phyloP scores from a whole-genome alignment of 2,113 vertebrate genomes.

The Coreoperca whiteheadi region DNA sequence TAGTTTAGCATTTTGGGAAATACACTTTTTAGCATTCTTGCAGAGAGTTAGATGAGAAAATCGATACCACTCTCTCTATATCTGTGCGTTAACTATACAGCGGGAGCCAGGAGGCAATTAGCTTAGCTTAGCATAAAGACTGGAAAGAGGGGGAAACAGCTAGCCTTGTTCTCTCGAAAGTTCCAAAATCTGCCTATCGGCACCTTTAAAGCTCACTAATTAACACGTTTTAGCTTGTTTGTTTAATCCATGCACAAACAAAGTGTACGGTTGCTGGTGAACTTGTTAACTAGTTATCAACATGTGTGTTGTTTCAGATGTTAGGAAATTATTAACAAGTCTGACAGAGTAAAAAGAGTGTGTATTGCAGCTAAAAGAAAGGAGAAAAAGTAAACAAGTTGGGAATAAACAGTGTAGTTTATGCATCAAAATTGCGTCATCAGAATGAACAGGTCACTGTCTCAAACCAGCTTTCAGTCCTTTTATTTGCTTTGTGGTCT shows the following conservation, averaged over 20 bases:
- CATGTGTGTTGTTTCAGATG: background rate
- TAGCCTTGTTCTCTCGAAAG: background rate
- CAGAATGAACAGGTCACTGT: background rate
- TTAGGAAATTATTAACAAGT: background rate
- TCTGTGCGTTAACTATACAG: background rate
- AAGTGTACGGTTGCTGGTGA: background rate
- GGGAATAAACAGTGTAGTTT: background rate
- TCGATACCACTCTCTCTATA: background rate
- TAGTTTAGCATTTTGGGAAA: background rate
- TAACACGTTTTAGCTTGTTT: too few relatives aligned
- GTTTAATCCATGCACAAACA: background rate
- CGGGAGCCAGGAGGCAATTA: background rate
- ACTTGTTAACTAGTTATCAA: background rate
- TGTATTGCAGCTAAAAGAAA: background rate
- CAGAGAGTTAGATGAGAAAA: background rate
- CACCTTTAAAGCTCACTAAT: too few relatives aligned
- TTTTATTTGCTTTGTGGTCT: conserved; percentile 37
- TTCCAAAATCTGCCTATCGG: background rate
- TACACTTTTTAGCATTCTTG: background rate
- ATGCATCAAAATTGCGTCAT: background rate
- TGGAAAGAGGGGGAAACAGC: background rate
- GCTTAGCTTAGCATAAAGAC: conserved; percentile 1
- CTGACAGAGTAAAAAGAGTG: background rate
- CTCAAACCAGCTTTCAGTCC: background rate
- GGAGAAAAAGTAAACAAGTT: background rate